These are phyloP conservation scores for Agrochola lychnidis DNA, from an alignment of 2,888 invertebrate species.

Conservation along the genomic window DNA sequence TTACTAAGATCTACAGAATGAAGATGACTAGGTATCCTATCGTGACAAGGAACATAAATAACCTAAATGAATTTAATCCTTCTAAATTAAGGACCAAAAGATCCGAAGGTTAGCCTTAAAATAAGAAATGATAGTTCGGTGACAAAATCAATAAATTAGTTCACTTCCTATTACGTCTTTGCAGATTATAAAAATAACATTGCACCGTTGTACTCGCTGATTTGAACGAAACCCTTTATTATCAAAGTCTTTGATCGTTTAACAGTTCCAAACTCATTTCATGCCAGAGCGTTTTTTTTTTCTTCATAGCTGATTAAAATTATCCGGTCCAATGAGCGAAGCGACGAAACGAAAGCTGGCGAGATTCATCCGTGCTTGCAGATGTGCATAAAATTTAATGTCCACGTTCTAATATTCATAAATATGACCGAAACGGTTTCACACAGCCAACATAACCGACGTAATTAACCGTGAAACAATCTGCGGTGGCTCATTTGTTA, in stretches of 20 bases:
- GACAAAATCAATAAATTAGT: neutral
- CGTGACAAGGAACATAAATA: neutral
- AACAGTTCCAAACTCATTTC: constrained; percentile 83
- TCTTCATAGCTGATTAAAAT: constrained; percentile 84
- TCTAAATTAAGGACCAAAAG: neutral
- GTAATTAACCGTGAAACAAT: constrained; percentile 84
- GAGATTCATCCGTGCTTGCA: constrained; percentile 58
- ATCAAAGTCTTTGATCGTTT: constrained; percentile 81
- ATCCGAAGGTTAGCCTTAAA: neutral
- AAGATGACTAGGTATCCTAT: neutral
- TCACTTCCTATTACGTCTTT: constrained; percentile 2
- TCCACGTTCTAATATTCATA: constrained; percentile 77
- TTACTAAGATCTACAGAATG: neutral
- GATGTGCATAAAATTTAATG: constrained; percentile 68
- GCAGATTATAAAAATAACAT: constrained; percentile 48
- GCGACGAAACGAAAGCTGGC: constrained; percentile 75
- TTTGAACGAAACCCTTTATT: constrained; percentile 70
- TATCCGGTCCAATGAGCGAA: constrained; percentile 78
- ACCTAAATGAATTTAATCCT: neutral
- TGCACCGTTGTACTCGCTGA: constrained; percentile 61
- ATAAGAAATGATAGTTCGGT: neutral
- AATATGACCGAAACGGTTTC: constrained; percentile 72
- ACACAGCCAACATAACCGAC: constrained; percentile 71
- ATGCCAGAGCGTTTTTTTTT: constrained; percentile 78
- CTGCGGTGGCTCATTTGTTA: constrained; percentile 82